Conservation (phyloP, 2,113 vertebrate genomes). For the Leucopternis melanops region DNA sequence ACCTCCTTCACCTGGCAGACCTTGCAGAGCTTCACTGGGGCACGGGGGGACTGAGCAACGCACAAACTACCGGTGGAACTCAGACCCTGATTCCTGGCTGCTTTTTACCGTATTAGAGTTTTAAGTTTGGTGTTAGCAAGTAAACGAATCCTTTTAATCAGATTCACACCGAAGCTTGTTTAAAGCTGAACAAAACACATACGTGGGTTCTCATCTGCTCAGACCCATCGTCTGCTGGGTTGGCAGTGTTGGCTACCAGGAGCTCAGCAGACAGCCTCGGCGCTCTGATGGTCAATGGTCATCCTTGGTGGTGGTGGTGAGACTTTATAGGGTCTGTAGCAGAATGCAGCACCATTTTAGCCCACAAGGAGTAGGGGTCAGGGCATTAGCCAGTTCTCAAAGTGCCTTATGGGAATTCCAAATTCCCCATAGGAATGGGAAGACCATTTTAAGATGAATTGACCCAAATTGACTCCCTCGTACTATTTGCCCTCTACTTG, state of each 20-base stretch:
- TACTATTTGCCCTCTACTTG: neutral
- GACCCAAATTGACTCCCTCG: neutral
- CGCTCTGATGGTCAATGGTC: neutral
- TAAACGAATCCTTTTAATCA: neutral
- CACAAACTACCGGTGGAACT: neutral
- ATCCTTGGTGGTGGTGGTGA: neutral
- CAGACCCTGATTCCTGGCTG: neutral
- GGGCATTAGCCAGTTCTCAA: neutral
- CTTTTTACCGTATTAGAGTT: neutral
- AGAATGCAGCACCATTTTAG: neutral
- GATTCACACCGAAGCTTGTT: neutral
- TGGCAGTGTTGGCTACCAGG: neutral
- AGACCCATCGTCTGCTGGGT: too few relatives aligned
- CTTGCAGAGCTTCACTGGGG: neutral
- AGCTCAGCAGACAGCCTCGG: neutral
- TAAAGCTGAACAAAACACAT: neutral
- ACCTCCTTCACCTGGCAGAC: neutral
- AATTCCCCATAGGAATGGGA: neutral
- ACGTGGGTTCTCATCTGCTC: neutral
- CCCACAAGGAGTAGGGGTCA: neutral
- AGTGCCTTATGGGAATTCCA: neutral
- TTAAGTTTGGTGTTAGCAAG: neutral
- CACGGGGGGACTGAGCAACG: accelerated
- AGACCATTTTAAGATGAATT: neutral
- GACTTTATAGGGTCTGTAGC: neutral